These are phyloP conservation scores for Tribolium madens DNA, from an alignment of 1,140 invertebrate species.

Conservation along the genomic window DNA sequence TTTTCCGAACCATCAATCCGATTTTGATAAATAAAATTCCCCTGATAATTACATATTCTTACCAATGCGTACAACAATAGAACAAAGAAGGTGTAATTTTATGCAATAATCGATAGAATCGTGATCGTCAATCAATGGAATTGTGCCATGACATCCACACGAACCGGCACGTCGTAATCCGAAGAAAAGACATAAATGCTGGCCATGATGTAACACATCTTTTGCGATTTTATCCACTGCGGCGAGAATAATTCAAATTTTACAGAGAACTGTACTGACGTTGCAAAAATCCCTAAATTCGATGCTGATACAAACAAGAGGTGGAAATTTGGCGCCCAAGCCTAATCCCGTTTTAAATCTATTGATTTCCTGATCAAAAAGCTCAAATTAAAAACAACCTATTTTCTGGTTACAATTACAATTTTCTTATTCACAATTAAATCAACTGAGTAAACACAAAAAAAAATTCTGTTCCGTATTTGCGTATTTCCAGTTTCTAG, in stretches of 20 bases:
- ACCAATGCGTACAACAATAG: too few species aligned
- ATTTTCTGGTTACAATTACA: too few species aligned
- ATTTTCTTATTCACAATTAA: not conserved
- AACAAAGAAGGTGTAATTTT: too few species aligned
- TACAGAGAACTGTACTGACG: constrained; percentile 5
- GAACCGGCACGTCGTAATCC: too few species aligned
- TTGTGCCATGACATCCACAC: too few species aligned
- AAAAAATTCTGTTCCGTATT: not conserved
- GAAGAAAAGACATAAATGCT: too few species aligned
- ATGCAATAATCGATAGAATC: too few species aligned
- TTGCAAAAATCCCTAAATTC: constrained; percentile 2
- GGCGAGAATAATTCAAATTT: not conserved
- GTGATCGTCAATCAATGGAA: too few species aligned
- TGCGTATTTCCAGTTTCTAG: not conserved
- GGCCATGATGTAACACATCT: too few species aligned
- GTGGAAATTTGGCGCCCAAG: not conserved
- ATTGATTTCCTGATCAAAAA: constrained; percentile 4
- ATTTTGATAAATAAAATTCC: not conserved
- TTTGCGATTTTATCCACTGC: too few species aligned
- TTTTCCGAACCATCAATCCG: not conserved
- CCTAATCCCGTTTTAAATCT: constrained; percentile 4
- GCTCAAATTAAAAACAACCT: too few species aligned
- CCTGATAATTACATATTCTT: too few species aligned
- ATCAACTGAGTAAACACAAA: not conserved
- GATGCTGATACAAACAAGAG: not conserved